Conservation (phyloP, 2,797 vertebrate genomes). For the Masticophis lateralis region DNA sequence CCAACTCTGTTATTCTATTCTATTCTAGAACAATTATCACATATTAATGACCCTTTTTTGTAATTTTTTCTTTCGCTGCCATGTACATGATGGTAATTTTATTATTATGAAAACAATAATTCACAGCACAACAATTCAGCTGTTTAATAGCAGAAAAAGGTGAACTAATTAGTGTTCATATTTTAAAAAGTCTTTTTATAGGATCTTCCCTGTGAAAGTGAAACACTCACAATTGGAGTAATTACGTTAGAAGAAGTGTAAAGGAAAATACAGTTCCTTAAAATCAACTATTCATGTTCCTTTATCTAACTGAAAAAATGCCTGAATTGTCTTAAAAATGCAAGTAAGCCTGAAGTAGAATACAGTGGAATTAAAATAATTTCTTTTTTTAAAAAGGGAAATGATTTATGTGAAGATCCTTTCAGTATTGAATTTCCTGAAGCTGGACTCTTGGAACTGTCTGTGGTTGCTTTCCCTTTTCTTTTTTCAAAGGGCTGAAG, state of each 20-base stretch:
- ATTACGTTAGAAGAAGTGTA: background rate
- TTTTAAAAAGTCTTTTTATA: background rate
- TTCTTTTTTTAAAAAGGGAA: background rate
- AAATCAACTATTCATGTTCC: background rate
- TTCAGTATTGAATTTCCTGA: background rate
- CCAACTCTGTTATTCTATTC: too few relatives aligned
- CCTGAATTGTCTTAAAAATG: background rate
- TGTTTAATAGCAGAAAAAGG: background rate
- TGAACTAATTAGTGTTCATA: background rate
- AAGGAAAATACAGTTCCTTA: background rate
- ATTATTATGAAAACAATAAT: background rate
- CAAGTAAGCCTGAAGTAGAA: background rate
- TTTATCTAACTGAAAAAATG: conserved; percentile 1
- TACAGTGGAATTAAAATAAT: background rate
- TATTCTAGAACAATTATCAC: too few relatives aligned
- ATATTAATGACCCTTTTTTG: background rate
- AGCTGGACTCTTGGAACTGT: background rate
- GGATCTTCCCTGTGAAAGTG: background rate
- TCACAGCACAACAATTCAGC: background rate
- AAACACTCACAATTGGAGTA: background rate
- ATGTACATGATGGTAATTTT: background rate
- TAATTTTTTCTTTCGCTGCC: background rate
- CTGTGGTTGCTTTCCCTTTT: background rate
- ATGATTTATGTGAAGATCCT: background rate
- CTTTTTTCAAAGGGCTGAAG: background rate